Evolutionary conservation across 2,797 vertebrate genomes (phyloP).

Genomic region (Propithecus perrieri): DNA sequence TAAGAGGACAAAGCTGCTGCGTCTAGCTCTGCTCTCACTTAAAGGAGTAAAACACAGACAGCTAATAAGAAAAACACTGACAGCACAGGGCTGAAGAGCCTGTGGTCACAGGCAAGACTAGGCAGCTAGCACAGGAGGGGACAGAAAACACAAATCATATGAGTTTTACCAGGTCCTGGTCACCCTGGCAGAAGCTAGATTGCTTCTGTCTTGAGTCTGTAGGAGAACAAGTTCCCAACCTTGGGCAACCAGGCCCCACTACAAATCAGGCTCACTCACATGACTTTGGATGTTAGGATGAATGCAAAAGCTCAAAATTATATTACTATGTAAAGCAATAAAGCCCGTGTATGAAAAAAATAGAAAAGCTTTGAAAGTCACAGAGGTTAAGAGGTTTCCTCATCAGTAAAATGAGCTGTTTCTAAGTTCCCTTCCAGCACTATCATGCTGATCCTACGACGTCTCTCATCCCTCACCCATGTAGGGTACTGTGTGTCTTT

Average conservation of each 20-base stretch:
- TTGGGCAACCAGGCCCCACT: not conserved
- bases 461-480: not conserved
- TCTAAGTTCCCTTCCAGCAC: not conserved
- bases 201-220: not conserved
- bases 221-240: not conserved
- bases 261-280: not conserved
- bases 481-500: not conserved
- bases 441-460: not conserved
- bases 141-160: too few relatives aligned
- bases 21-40: not conserved
- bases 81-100: not conserved
- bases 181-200: not conserved
- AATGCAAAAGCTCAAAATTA: not conserved
- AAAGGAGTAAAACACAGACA: not conserved
- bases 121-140: not conserved
- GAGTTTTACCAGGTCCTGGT: not conserved
- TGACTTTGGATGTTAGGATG: not conserved
- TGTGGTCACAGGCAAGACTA: not conserved
- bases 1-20: not conserved
- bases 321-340: not conserved
- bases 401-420: not conserved
- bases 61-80: not conserved
- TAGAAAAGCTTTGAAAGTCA: not conserved
- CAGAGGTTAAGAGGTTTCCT: not conserved
- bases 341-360: not conserved